phyloP scores from a whole-genome alignment of 2,888 invertebrate genomes.

The Uloborus plumipes region DNA sequence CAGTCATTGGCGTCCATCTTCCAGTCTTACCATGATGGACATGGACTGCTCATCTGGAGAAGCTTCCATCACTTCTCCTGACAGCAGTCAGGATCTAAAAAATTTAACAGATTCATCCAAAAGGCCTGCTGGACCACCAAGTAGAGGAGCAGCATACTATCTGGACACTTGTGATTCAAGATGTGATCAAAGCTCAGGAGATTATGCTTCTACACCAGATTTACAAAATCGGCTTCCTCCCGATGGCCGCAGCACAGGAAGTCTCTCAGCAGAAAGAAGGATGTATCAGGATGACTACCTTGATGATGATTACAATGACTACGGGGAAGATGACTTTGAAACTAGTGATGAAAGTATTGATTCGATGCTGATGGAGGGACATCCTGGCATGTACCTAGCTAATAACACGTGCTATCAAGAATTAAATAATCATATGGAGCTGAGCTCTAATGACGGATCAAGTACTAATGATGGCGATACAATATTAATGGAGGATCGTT shows the following conservation, averaged over 20 bases:
- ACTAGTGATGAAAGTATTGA: constrained; percentile 72
- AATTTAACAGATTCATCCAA: constrained; percentile 14
- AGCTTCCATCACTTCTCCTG: constrained; percentile 40
- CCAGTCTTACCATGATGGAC: constrained; percentile 57
- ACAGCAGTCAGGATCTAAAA: constrained; percentile 45
- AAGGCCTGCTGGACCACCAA: constrained; percentile 36
- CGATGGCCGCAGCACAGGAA: constrained; percentile 59
- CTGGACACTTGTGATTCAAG: constrained; percentile 55
- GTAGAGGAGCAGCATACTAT: constrained; percentile 57
- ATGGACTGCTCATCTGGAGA: constrained; percentile 49
- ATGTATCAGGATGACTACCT: constrained; percentile 55
- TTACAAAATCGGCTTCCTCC: constrained; percentile 56
- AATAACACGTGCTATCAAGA: constrained; percentile 76
- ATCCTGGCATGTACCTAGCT: constrained; percentile 71
- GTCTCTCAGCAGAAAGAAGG: constrained; percentile 50
- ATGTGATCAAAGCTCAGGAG: constrained; percentile 56
- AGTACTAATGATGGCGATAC: constrained; percentile 59
- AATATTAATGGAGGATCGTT: constrained; percentile 55
- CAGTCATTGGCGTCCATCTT: constrained; percentile 53
- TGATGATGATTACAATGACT: constrained; percentile 45
- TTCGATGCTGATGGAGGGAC: constrained; percentile 73
- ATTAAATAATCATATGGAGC: constrained; percentile 73
- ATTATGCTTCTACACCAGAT: constrained; percentile 55
- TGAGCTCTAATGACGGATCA: constrained; percentile 66
- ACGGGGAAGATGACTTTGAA: constrained; percentile 67